Base-by-base conservation (phyloP, 2,888 invertebrate species). In the Lepidochrysops patricia region DNA sequence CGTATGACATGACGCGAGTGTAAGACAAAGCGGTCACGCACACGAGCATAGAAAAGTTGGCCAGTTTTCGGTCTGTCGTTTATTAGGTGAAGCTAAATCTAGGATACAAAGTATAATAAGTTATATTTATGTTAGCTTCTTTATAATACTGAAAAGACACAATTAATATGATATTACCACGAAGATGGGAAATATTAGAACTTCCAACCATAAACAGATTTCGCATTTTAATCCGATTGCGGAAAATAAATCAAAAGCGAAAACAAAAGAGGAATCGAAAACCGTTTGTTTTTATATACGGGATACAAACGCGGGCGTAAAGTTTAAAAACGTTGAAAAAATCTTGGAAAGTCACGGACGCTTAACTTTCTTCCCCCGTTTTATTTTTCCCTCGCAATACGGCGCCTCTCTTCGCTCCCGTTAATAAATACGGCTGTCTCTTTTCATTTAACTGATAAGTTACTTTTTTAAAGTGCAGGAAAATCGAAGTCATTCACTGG, bases 341-440 rank as follows among this genome's bases (percentile, higher is more conserved):
- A 86, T 84, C 86, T 88, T 88, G 82, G 85, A 88, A 89, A 89
- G 89, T 89, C 89, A 89, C 89, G 89, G 89, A 84, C 86, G 89
- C 88, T 89, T 89, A 89, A 89, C 89, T 89, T 88, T 86, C 81
- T 82, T 86, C 89, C 88, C 88, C 88, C 79, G 84, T 87, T 88
- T 88, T 88, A 89, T 88, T 88, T 82, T 86, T 77, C 79, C 79
- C 80, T 77, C 75, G 74, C 78, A 75, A 70, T 74, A 69, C 66
- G 69, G 66, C 75, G 73, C 77, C 77, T 67, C 76, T 71, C 70
- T 74, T 73, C 70, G 63, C 64, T 68, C 72, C 64, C 62, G 66
- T 68, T 62, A 69, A 67, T 67, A 69, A 71, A 73, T 74, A 72
- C 70, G 72, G 68, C 67, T 64, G 62, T 84, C 85, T 67, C 72